Percentiles rank a stretch among this genome's conserved stretches.
These are phyloP conservation scores for Phoebastria nigripes DNA, from an alignment of 2,797 vertebrate species.

Conservation along the genomic window DNA sequence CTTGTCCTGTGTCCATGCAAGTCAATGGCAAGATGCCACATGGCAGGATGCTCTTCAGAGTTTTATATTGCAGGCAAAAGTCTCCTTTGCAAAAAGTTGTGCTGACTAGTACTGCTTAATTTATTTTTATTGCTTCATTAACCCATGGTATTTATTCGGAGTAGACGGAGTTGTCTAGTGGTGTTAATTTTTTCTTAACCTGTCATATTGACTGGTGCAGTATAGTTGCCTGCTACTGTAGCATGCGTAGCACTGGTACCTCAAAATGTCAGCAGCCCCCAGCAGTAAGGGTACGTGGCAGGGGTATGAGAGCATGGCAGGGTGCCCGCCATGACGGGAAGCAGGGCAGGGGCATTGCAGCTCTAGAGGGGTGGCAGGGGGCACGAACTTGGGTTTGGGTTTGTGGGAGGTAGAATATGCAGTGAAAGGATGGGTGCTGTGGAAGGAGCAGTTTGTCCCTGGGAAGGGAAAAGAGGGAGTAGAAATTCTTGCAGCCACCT, in stretches of 20 bases:
- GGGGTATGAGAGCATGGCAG: neutral
- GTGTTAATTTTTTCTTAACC: neutral
- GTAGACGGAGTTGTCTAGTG: neutral
- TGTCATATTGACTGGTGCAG: neutral
- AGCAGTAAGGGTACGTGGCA: neutral
- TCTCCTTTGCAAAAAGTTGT: neutral
- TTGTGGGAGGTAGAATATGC: neutral
- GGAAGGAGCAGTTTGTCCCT: neutral
- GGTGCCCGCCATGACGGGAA: neutral
- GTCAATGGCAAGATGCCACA: neutral
- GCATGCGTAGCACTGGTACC: neutral
- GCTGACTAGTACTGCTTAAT: neutral
- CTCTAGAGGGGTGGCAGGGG: neutral
- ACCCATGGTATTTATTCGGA: neutral
- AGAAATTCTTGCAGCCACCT: neutral
- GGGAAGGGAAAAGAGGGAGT: neutral
- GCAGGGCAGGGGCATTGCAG: neutral
- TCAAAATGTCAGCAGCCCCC: no score
- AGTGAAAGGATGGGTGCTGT: neutral
- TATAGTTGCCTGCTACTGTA: neutral
- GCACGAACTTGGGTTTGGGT: neutral
- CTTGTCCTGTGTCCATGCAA: neutral
- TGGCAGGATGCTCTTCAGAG: neutral
- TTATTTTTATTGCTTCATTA: neutral
- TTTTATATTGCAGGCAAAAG: neutral